These are phyloP conservation scores for Telenomus remus DNA, from an alignment of 1,140 invertebrate genomes.

Conservation along the genomic window DNA sequence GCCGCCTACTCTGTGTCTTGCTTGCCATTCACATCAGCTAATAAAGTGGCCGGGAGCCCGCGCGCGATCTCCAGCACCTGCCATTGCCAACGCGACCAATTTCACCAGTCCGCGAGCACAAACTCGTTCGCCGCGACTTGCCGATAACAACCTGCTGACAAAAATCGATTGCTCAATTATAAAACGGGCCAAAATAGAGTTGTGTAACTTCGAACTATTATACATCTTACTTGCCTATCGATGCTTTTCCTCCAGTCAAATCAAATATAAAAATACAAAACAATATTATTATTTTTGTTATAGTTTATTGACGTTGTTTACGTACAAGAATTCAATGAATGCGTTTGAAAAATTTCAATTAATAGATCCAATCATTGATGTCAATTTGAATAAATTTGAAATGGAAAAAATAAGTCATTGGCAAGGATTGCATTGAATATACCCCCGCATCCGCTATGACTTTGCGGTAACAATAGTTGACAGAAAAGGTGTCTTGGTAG, in stretches of 20 bases:
- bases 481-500: slow-evolving; percentile 52
- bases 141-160: slow-evolving; percentile 30
- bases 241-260: too few relatives aligned
- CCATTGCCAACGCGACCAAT: slow-evolving; percentile 27
- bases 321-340: too few relatives aligned
- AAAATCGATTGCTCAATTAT: slow-evolving; percentile 42
- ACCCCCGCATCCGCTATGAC: slow-evolving; percentile 23
- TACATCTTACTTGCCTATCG: background rate
- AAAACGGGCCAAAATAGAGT: slow-evolving; percentile 11
- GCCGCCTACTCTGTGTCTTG: slow-evolving; percentile 40
- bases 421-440: background rate
- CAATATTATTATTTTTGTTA: too few relatives aligned
- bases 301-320: too few relatives aligned
- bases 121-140: slow-evolving; percentile 32
- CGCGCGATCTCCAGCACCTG: slow-evolving; percentile 22
- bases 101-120: slow-evolving; percentile 18
- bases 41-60: slow-evolving; percentile 61
- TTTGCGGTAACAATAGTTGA: slow-evolving; percentile 39
- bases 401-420: too few relatives aligned
- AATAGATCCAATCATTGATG: too few relatives aligned
- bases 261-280: too few relatives aligned
- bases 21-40: slow-evolving; percentile 48
- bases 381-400: too few relatives aligned
- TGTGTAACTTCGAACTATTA: slow-evolving; percentile 7
- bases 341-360: too few relatives aligned